Conservation (phyloP, 2,888 invertebrate genomes). For the Sesia apiformis region DNA sequence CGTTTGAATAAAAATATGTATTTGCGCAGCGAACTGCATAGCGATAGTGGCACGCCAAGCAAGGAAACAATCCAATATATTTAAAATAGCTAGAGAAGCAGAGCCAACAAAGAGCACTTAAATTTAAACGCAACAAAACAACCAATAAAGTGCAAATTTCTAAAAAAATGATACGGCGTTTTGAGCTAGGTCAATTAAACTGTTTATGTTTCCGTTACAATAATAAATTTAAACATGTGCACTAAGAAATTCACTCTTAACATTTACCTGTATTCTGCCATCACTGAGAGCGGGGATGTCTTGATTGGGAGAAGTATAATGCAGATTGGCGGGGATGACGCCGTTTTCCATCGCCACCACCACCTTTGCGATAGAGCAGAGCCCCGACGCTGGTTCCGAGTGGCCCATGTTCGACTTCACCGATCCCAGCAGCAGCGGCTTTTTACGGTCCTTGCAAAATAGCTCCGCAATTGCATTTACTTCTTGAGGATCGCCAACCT, state of each 20-base stretch:
- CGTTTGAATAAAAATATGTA: background rate
- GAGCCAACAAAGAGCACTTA: no score
- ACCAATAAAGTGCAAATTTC: no score
- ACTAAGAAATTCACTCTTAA: no score
- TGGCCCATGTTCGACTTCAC: constrained; percentile 99
- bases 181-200: no score
- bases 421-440: constrained; percentile 92
- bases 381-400: constrained; percentile 93
- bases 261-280: constrained; percentile 84
- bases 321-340: constrained; percentile 92
- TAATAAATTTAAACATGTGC: no score
- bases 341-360: constrained; percentile 95
- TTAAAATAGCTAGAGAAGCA: no score
- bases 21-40: no score
- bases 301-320: constrained; percentile 89
- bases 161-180: no score
- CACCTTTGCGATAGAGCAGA: constrained; percentile 93
- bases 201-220: no score
- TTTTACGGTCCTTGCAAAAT: constrained; percentile 87
- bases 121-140: no score
- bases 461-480: constrained; percentile 94
- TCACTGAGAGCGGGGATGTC: constrained; percentile 94
- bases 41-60: no score
- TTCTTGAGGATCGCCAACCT: constrained; percentile 98
- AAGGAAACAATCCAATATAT: no score